phyloP scores from a whole-genome alignment of 2,888 invertebrate species.

The Adineta ricciae region DNA sequence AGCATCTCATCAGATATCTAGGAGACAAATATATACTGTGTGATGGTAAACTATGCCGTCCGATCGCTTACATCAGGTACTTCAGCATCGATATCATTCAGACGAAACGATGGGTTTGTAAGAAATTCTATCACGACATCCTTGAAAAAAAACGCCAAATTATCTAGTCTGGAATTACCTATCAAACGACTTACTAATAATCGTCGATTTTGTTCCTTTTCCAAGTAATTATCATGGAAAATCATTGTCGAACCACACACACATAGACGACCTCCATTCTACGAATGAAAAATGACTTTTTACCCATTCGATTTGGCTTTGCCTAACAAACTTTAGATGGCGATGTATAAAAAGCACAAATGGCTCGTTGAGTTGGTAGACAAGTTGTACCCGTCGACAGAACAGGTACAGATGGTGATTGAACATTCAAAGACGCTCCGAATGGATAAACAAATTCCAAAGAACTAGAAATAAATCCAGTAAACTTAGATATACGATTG shows the following conservation, averaged over 20 bases:
- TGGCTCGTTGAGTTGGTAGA: slow-evolving; percentile 84
- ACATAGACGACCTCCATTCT: slow-evolving; percentile 60
- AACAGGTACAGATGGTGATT: slow-evolving; percentile 74
- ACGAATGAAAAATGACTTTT: background rate
- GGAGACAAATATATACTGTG: slow-evolving; percentile 29
- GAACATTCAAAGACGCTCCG: slow-evolving; percentile 84
- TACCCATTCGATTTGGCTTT: background rate
- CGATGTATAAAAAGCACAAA: slow-evolving; percentile 61
- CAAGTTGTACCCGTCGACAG: slow-evolving; percentile 83
- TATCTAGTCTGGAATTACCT: background rate
- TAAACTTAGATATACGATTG: background rate
- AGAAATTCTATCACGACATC: slow-evolving; percentile 77
- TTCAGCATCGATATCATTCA: slow-evolving; percentile 75
- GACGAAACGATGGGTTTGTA: slow-evolving; percentile 58
- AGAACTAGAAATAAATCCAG: slow-evolving; percentile 45
- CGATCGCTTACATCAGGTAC: slow-evolving; percentile 70
- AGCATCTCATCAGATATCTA: slow-evolving; percentile 65
- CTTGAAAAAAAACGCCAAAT: background rate
- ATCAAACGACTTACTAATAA: slow-evolving; percentile 58
- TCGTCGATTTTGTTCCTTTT: slow-evolving; percentile 79
- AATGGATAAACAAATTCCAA: slow-evolving; percentile 81
- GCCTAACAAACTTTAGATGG: slow-evolving; percentile 35
- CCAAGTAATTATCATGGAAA: slow-evolving; percentile 81
- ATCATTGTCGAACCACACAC: slow-evolving; percentile 84
- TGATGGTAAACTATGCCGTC: background rate